Evolutionary conservation across 53 echinoderm and acorn worm genomes (phyloP).

Genomic region (Astropecten irregularis): DNA sequence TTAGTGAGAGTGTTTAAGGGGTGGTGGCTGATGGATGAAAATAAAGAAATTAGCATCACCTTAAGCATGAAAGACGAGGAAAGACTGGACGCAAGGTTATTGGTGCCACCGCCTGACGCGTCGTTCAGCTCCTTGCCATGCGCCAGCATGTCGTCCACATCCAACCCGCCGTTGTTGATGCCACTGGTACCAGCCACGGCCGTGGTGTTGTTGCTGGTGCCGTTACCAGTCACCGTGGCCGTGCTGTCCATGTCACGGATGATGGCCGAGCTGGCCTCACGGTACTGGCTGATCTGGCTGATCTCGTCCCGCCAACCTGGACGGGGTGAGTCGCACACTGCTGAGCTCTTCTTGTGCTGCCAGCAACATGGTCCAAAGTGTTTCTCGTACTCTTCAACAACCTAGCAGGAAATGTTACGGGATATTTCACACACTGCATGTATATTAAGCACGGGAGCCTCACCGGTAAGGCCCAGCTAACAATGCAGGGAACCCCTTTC

Average conservation of each 20-base stretch:
- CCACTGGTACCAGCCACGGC: slow-evolving; percentile 35
- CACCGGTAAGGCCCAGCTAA: too few relatives aligned
- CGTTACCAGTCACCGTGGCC: slow-evolving; percentile 50
- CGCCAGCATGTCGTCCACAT: slow-evolving; percentile 26
- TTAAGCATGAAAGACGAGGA: slow-evolving; percentile 78
- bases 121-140: slow-evolving; percentile 32
- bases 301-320: slow-evolving; percentile 89
- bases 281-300: slow-evolving; percentile 77
- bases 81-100: slow-evolving; percentile 48
- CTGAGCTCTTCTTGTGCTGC: slow-evolving; percentile 73
- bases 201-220: background rate
- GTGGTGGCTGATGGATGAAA: too few relatives aligned
- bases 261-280: slow-evolving; percentile 67
- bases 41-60: too few relatives aligned
- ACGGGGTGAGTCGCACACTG: slow-evolving; percentile 77
- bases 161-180: slow-evolving; percentile 40
- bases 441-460: too few relatives aligned
- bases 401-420: slow-evolving; percentile 53
- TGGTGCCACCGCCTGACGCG: background rate
- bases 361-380: slow-evolving; percentile 83
- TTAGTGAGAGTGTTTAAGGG: too few relatives aligned
- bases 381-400: slow-evolving; percentile 78
- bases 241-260: slow-evolving; percentile 73
- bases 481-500: too few relatives aligned
- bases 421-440: too few relatives aligned